Percentiles rank a stretch among this genome's conserved stretches.
Conservation (phyloP, 2,797 vertebrate species). For the Limosa lapponica region DNA sequence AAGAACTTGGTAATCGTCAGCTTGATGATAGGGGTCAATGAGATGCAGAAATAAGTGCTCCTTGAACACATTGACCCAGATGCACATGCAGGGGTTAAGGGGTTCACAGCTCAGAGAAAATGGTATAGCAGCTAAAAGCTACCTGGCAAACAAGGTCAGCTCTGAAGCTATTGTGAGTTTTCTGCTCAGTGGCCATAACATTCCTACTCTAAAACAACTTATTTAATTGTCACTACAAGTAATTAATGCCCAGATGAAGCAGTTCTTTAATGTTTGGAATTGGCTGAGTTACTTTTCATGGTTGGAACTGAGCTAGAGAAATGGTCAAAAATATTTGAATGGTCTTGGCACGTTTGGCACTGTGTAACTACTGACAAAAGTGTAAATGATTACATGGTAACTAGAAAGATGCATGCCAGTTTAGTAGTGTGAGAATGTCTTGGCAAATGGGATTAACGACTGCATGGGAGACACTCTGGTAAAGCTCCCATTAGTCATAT, state of each 20-base stretch:
- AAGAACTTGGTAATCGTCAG: neutral
- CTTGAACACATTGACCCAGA: neutral
- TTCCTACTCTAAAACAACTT: neutral
- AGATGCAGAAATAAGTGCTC: neutral
- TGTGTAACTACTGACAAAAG: neutral
- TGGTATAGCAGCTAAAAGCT: neutral
- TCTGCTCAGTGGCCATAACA: neutral
- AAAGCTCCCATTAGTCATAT: neutral
- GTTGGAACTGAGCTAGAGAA: neutral
- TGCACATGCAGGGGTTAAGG: neutral
- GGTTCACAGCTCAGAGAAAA: neutral
- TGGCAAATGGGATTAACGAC: neutral
- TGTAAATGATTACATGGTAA: neutral
- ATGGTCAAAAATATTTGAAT: neutral
- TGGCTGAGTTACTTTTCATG: neutral
- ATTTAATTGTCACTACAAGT: neutral
- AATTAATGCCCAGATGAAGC: neutral
- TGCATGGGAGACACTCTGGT: neutral
- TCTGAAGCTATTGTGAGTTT: neutral
- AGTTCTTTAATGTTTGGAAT: neutral
- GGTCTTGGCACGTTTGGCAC: neutral
- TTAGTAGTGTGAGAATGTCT: slow-evolving; percentile 2
- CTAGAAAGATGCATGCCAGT: neutral
- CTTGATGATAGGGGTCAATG: neutral
- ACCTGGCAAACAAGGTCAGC: neutral